Base-by-base conservation (phyloP, 2,888 invertebrate species). In the Harpagoxenus sublaevis region DNA sequence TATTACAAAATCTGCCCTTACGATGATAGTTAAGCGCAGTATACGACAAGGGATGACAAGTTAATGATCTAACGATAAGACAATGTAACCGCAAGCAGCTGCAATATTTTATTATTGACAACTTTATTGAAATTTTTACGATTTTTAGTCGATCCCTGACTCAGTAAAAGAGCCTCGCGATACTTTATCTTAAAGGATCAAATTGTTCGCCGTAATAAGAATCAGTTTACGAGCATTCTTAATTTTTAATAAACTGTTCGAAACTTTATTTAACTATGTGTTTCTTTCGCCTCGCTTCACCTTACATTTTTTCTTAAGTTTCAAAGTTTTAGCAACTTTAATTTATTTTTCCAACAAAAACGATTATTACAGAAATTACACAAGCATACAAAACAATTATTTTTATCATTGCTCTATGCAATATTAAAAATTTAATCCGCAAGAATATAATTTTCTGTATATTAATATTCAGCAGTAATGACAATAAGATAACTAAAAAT, bases 41-140 rank as follows among this genome's bases (percentile, higher is more conserved):
- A 23, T 28, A 66, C 23, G 3, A 45, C 15, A 42, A 65, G 12
- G 12, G 23, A 23, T 18, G 31, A 15, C 42, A 45, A 65, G 9
- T 62, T 63, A 63, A 75, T 23, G 18, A 45, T 48, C 1, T n/a
- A 23, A 51, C 23, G 9, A 48, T n/a, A 23, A 23, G 9, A 60
- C 12, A 45, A 74, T 31, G 23, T 15, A 62, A 74, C 9, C 10
- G 45, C n/a, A 15, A 62, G 18, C 12, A 6, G 0, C 12, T 53
- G 12, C 8, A 15, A 48, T 8, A 35, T 75, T 75, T 75, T 75
- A 63, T 48, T 75, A 23, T 23, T 10, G 12, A 3, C 23, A 15
- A 62, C 45, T n/a, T 74, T 12, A 53, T 15, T 39, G 35, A 75
- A 62, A 75, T 75, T 63, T 75, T 75, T 63, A 48, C n/a, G 48